Base-by-base conservation (phyloP, 2,888 invertebrate genomes). In the Luperina testacea region DNA sequence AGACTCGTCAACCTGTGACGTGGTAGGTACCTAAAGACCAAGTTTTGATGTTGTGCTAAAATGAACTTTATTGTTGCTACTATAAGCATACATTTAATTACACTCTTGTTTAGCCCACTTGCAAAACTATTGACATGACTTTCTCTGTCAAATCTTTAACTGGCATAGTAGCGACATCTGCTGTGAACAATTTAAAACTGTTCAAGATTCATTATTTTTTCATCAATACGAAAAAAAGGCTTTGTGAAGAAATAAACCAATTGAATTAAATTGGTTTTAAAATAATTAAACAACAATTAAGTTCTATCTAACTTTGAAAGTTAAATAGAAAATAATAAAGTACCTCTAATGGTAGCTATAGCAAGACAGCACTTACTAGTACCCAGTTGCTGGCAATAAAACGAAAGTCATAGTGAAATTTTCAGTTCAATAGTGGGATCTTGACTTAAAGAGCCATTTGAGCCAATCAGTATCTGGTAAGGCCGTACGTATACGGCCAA, bases 1-100 rank as follows among this genome's bases (percentile, higher is more conserved):
- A 87, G 89, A 92, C 91, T 92, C 92, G 91, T 92, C 90, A 90
- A 87, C 82, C 78, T 68, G 67, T 84, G 80, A 88, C 76, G 48
- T 48, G 9, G 75, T 79, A 79, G 75, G 75, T 79, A 79, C 77
- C 80, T 24, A 59, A 75, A 77, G 65, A 82, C 57, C 24, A 15
- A 79, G 71, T 51, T 79, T 64, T 38, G 32, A 24, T 65, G 32
- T n/a, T 68, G 51, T 42, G 53, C 15, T 17, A 83, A 72, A 87
- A 82, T 86, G 9, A 74, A 85, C 87, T 71, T 42, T 90, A 81
- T 45, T 0, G 0, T 0, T 2, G 8, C 2, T 1, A 0, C 0
- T 0, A 2, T 74, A 80, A 72, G 59, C 2, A 27, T 51, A 17
- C 71, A 38, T 80, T 79, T 61, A 6, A 20, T n/a, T 45, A 5